Evolutionary conservation across 2,113 vertebrate species (phyloP).

Genomic region (Ahaetulla prasina): DNA sequence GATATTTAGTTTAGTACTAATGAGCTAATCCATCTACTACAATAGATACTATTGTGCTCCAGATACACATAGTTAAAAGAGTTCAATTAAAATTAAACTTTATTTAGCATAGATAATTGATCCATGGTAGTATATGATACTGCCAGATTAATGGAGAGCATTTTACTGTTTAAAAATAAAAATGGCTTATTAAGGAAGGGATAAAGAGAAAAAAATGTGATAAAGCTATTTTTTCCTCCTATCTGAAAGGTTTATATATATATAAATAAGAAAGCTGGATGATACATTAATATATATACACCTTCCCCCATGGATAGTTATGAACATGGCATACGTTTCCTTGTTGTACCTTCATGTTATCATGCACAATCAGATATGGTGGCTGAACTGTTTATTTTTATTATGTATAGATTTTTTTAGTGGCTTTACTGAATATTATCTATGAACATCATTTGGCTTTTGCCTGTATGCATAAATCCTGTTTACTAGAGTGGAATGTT

Average conservation of each 20-base stretch:
- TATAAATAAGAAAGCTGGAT: constrained; percentile 22
- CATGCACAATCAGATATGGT: background rate
- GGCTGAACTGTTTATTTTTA: background rate
- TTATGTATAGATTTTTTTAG: background rate
- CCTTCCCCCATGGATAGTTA: background rate
- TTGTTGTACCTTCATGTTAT: background rate
- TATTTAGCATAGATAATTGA: constrained; percentile 68
- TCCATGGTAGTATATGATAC: constrained; percentile 59
- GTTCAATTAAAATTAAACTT: constrained; percentile 66
- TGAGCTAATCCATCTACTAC: constrained; percentile 63
- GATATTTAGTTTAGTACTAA: constrained; percentile 69
- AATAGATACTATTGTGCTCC: constrained; percentile 59
- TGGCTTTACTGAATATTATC: background rate
- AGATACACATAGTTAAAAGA: constrained; percentile 65
- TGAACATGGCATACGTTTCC: background rate
- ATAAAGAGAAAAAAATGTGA: background rate
- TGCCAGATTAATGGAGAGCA: constrained; percentile 55
- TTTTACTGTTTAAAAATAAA: constrained; percentile 59
- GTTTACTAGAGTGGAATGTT: background rate
- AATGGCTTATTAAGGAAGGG: constrained; percentile 56
- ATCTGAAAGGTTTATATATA: constrained; percentile 38
- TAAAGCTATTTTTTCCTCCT: constrained; percentile 20
- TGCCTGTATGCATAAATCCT: background rate
- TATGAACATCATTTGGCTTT: background rate
- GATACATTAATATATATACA: background rate